Percentiles rank a stretch among this genome's conserved stretches.
phyloP scores from a whole-genome alignment of 92 coral and sea anemone species.

The Desmophyllum pertusum region DNA sequence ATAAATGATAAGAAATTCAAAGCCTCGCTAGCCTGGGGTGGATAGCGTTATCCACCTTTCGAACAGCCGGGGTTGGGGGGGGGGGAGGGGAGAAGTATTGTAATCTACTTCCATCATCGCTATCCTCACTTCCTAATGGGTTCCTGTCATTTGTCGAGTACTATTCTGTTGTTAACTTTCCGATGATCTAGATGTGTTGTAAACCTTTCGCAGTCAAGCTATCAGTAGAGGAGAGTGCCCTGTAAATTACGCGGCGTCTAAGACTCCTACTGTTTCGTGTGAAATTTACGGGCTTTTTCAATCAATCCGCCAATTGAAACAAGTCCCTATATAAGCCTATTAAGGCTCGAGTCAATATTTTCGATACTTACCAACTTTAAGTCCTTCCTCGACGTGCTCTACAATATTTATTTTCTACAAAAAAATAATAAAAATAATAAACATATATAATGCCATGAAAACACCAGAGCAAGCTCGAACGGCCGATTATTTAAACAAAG shows the following conservation, averaged over 20 bases:
- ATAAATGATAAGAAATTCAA: not conserved
- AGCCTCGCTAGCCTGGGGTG: no score
- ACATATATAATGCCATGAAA: no score
- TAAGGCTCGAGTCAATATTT: not conserved
- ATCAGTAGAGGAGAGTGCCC: not conserved
- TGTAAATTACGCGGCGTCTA: not conserved
- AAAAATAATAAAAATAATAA: not conserved
- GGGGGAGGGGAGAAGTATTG: no score
- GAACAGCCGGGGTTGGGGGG: no score
- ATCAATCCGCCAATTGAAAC: no score
- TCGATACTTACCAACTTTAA: slow-evolving; percentile 86
- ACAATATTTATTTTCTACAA: slow-evolving; percentile 90
- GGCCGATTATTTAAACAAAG: no score
- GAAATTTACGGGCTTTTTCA: not conserved
- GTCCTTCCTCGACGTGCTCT: slow-evolving; percentile 94
- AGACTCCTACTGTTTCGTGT: not conserved
- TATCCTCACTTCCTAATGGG: not conserved
- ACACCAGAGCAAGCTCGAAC: no score
- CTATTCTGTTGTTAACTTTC: not conserved
- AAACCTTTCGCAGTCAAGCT: not conserved
- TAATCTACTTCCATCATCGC: not conserved
- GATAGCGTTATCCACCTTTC: no score
- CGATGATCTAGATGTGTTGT: not conserved
- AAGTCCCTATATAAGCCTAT: no score
- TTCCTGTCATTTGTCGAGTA: not conserved